Evolutionary conservation across 1,140 invertebrate species (phyloP).

Genomic region (Hyphantria cunea): DNA sequence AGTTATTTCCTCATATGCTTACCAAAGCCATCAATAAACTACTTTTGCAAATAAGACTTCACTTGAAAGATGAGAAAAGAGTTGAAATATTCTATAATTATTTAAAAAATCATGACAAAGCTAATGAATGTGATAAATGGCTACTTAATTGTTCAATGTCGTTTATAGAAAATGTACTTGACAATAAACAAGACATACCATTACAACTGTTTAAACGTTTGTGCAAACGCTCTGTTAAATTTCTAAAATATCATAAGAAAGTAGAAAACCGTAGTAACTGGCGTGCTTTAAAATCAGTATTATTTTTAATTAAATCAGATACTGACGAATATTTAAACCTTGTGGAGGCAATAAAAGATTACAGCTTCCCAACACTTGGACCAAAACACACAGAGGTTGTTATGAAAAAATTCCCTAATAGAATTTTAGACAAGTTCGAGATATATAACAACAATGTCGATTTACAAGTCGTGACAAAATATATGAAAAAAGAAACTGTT

Average conservation of each 20-base stretch:
- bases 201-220: slow-evolving; percentile 41
- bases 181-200: slow-evolving; percentile 41
- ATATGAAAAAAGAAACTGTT: slow-evolving; percentile 45
- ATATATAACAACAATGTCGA: slow-evolving; percentile 29
- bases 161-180: slow-evolving; percentile 46
- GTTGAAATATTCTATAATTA: slow-evolving; percentile 57
- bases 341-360: slow-evolving; percentile 28
- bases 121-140: slow-evolving; percentile 58
- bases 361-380: slow-evolving; percentile 34
- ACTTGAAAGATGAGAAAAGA: slow-evolving; percentile 50
- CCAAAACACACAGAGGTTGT: slow-evolving; percentile 45
- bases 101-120: slow-evolving; percentile 36
- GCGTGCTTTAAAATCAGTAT: not conserved
- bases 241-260: slow-evolving; percentile 38
- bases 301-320: slow-evolving; percentile 47
- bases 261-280: slow-evolving; percentile 6
- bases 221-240: slow-evolving; percentile 47
- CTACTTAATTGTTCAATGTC: slow-evolving; percentile 49
- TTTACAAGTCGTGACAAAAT: slow-evolving; percentile 32
- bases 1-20: slow-evolving; percentile 51
- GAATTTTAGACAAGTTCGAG: slow-evolving; percentile 48
- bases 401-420: slow-evolving; percentile 45
- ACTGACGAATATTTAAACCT: slow-evolving; percentile 43
- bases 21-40: slow-evolving; percentile 50
- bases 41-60: slow-evolving; percentile 45